Evolutionary conservation across 2,797 vertebrate species (phyloP), one percentile per base, ranked within the genome.

Genomic region (Carcharodon carcharias): DNA sequence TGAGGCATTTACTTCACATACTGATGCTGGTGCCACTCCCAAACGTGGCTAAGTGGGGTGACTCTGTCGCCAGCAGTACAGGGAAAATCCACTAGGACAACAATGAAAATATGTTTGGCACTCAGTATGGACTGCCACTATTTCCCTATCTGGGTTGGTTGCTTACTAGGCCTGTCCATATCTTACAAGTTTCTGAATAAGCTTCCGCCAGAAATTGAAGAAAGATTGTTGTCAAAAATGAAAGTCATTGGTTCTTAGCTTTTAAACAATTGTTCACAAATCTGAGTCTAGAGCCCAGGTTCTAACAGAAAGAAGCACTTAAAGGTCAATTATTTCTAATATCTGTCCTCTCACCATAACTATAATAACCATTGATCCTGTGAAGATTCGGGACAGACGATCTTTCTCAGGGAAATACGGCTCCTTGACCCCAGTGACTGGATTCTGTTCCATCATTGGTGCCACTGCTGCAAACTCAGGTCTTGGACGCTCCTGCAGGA

Each of bases 381-480:
- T 98, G 96, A 98, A 96, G 97, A 98, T 98, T 77, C 97, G 97
- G 2, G 98, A 97, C 93, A 98, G 96, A n/a, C 97, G 97, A 73
- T 97, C 98, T 61, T 96, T 97, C 92, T 98, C 97, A 0, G 98
- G 97, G 96, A 98, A 98, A 97, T 98, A 97, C 0, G 98, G 98
- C 96, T 98, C 98, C 97, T 98, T 98, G 82, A 98, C 97, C 4
- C 98, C 98, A 0, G 98, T 98, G 96, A 98, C 97, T 50, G 98
- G 98, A 96, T 98, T 98, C 65, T 97, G 97, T 96, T 98, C 98
- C 98, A 98, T 98, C 4, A 97, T 96, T 0, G 97, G 98, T 0
- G 98, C 98, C 98, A 97, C 98, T 61, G 98, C 98, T 0, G 97
- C 98, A 97, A 98, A 98, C 96, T 98, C 98, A 0, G 98, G 98